Base-by-base conservation (phyloP, 35 echinoderm and acorn worm genomes). In the Eucidaris tribuloides region DNA sequence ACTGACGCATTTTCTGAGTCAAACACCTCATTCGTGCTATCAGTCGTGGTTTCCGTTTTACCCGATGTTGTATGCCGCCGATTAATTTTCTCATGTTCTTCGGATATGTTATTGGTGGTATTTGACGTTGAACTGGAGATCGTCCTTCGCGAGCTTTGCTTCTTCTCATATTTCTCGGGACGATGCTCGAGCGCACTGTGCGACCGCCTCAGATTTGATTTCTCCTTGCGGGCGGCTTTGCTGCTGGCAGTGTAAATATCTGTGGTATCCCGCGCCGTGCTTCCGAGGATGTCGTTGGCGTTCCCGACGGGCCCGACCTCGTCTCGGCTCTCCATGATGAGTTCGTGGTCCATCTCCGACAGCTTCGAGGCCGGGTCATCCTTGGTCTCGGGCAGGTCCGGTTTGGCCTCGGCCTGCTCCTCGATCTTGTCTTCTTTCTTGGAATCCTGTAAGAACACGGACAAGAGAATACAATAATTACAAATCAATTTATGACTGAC, bases 121-220 rank as follows among this genome's bases (percentile, higher is more conserved):
- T 32, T 33, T 5, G 66, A 22, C 14, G 34, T 44, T n/a, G 24
- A 22, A 13, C 28, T 40, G 0, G 68, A 41, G 68, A 40, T 33
- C 24, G 68, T 38, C 40, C 41, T 74, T 20, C 68, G 38, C 0
- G 37, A 27, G 0, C 22, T 44, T 40, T 72, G 66, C 17, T 44
- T 38, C 40, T 68, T 68, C 6, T 74, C 68, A n/a, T 74, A 74
- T 40, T 74, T 74, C 68, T 74, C 68, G 38, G 68, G 68, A 2
- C 68, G 68, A 17, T 74, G 68, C 68, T 74, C 68, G 68, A 74
- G 68, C 35, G 68, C 68, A n/a, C 68, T 74, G 41, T 74, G 68
- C 23, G 68, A 74, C 24, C 68, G 29, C 20, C 68, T 14, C 28
- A 74, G 68, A 40, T 74, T 74, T 14, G 38, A 74, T 40, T 74